Evolutionary conservation across 2,113 vertebrate genomes (phyloP), one percentile per base, ranked within the genome.

Genomic region (Procavia capensis): DNA sequence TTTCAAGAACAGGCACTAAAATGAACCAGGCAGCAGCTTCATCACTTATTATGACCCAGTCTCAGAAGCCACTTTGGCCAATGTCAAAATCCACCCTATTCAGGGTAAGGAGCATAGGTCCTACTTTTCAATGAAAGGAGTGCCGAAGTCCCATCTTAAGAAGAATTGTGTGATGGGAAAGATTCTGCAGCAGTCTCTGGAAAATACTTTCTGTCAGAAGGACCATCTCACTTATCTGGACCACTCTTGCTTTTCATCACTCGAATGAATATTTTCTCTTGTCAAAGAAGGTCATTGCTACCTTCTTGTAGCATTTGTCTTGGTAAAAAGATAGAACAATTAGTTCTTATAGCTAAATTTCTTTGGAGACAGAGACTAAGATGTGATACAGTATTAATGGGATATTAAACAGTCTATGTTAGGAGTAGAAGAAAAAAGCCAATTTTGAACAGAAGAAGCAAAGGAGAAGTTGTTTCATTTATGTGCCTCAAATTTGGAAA

Each of bases 51-150:
- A 34, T 16, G 29, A 95, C 31, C 17, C 54, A 76, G 39, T 2
- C 43, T 64, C 93, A 34, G 2, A 95, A 94, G 16, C 93, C 41
- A 83, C 27, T 86, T 91, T 81, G 59, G 57, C 75, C 45, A 84
- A 61, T 72, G 7, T 70, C 25, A n/a, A 3, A 74, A 86, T 11
- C 11, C 16, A 64, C 11, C 13, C 4, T 25, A 75, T 64, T 80
- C 43, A 63, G 10, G 43, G 61, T 4, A 64, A 3, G 45, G 17
- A 78, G 31, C 27, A 57, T 24, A 50, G 19, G 70, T 50, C 3
- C 6, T 5, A 61, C 4, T 1, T 88, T 29, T 54, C 7, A 17
- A 7, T 22, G 16, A 29, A 66, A 93, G 11, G 24, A 59, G 11
- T n/a, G 8, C 43, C 25, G 4, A 66, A 76, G 64, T 64, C 13